Percentiles rank a stretch among this genome's conserved stretches.
Evolutionary conservation across 2,113 vertebrate species (phyloP).

Genomic region (Tragelaphus imberbis): DNA sequence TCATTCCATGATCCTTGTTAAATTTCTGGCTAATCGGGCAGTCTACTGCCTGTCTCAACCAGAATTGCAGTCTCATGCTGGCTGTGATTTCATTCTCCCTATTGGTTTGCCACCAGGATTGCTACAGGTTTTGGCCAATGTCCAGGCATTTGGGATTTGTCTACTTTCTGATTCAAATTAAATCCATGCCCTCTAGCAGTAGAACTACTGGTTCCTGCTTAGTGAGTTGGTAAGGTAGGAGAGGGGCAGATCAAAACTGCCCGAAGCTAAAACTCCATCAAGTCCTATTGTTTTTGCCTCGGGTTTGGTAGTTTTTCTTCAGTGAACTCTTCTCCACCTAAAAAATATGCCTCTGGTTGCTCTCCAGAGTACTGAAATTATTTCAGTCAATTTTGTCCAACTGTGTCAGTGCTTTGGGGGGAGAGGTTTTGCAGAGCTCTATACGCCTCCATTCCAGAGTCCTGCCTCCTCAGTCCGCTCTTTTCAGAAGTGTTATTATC

Average conservation of each 20-base stretch:
- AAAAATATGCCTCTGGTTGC: not conserved
- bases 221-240: not conserved
- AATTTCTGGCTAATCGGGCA: not conserved
- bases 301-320: not conserved
- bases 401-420: not conserved
- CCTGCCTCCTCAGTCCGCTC: not conserved
- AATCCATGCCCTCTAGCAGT: not conserved
- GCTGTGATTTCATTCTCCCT: not conserved
- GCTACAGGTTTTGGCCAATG: not conserved
- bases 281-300: not conserved
- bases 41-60: not conserved
- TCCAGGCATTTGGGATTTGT: not conserved
- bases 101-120: not conserved
- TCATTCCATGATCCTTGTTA: not conserved
- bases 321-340: not conserved
- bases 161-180: not conserved
- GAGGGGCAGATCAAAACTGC: not conserved
- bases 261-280: not conserved
- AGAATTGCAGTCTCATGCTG: not conserved
- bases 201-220: not conserved
- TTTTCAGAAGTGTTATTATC: not conserved
- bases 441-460: not conserved
- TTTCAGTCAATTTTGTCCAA: not conserved
- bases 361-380: not conserved
- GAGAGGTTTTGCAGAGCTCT: not conserved